phyloP scores from a whole-genome alignment of 2,797 vertebrate genomes.

The Enteromius afrohamiltoni region DNA sequence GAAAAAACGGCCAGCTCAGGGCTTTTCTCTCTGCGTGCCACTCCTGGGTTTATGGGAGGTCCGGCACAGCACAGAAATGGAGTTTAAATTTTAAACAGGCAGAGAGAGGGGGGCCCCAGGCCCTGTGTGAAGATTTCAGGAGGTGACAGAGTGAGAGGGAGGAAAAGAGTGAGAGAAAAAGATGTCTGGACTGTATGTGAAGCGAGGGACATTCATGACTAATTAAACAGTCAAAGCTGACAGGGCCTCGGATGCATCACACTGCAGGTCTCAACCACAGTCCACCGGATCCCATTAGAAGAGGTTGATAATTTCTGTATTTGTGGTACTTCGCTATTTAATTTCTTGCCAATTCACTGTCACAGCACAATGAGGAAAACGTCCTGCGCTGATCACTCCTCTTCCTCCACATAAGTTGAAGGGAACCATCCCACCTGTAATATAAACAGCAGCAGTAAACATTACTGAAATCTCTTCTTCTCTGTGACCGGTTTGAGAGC shows the following conservation, averaged over 20 bases:
- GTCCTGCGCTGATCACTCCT: slow-evolving; percentile 64
- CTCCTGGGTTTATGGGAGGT: slow-evolving; percentile 47
- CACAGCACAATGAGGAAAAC: not conserved
- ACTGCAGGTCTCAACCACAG: slow-evolving; percentile 26
- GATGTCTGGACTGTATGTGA: slow-evolving; percentile 31
- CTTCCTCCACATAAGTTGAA: slow-evolving; percentile 95
- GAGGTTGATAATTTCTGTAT: slow-evolving; percentile 23
- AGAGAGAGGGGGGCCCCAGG: slow-evolving; percentile 66
- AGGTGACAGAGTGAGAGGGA: slow-evolving; percentile 82
- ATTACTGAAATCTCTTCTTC: not conserved
- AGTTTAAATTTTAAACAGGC: slow-evolving; percentile 57
- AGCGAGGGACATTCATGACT: slow-evolving; percentile 48
- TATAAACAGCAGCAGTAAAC: slow-evolving; percentile 22
- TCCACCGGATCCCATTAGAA: slow-evolving; percentile 22
- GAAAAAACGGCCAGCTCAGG: slow-evolving; percentile 50
- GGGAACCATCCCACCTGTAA: slow-evolving; percentile 95
- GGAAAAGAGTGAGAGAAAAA: slow-evolving; percentile 46
- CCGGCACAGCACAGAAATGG: slow-evolving; percentile 48
- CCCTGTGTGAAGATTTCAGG: slow-evolving; percentile 80
- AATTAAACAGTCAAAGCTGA: slow-evolving; percentile 41
- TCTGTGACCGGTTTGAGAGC: not conserved
- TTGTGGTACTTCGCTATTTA: slow-evolving; percentile 20
- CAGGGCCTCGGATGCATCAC: slow-evolving; percentile 23
- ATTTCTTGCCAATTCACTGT: not conserved
- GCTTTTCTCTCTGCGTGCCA: slow-evolving; percentile 45